Base-by-base conservation (phyloP, 1,140 invertebrate species). In the Xylocopa sonorina region DNA sequence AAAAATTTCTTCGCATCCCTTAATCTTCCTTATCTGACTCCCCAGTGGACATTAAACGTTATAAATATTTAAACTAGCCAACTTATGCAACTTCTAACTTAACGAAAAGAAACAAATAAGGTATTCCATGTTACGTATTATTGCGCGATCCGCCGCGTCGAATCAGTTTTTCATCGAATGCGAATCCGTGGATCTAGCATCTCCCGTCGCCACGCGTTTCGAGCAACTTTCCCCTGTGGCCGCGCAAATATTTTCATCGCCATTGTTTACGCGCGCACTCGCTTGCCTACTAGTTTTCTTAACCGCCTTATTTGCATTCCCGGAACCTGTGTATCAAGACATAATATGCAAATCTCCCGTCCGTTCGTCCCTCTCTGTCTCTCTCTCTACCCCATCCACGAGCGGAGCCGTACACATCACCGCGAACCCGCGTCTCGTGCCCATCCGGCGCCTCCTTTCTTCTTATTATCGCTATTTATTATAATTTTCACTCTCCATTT, bases 261-360 rank as follows among this genome's bases (percentile, higher is more conserved):
- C 68, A 78, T 78, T 78, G 75, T 78, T 71, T 60, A 78, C 68
- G 75, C 67, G 75, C 50, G n/a, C n/a, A n/a, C 41, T 21, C 55
- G 34, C 4, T 78, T 78, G 75, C 75, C 75, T 78, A 78, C 75
- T 71, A 78, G 75, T 78, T 78, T 78, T 78, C 75, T 62, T 71
- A 78, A 78, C 74, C 66, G 67, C 66, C 75, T 78, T 69, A 71
- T 78, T 78, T 78, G 67, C 75, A 71, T 78, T 78, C 75, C 75
- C 75, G 75, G 75, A 71, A 78, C 75, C 67, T 41, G 75, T 50
- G 75, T 78, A 78, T 78, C 75, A 78, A 78, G 75, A 32, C 67
- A 78, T 71, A 78, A 78, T 78, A 78, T 78, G 75, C 75, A 78
- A 78, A 78, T 78, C 43, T 16, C 62, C 34, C 27, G 46, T 53